These are phyloP conservation scores for Paracentrotus lividus DNA, from an alignment of 53 echinoderm and acorn worm species.

Conservation along the genomic window DNA sequence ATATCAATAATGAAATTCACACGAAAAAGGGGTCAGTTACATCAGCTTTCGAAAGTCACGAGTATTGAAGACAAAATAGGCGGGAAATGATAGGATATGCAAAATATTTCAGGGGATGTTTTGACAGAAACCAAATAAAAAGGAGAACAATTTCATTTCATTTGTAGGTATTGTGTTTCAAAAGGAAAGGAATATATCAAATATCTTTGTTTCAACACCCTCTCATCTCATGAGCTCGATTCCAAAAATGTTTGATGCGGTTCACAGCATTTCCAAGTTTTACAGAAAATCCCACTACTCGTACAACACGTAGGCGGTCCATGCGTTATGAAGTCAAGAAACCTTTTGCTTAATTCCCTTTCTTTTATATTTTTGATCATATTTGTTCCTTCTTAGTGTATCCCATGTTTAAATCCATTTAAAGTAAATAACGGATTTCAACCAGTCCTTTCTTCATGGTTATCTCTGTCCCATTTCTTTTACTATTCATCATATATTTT, in stretches of 20 bases:
- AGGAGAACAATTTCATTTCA: neutral
- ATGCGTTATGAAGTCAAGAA: neutral
- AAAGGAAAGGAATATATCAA: constrained; percentile 11
- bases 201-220: constrained; percentile 18
- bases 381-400: too few relatives aligned
- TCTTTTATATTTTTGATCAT: too few relatives aligned
- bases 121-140: constrained; percentile 17
- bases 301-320: constrained; percentile 22
- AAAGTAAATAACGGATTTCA: too few relatives aligned
- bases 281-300: neutral
- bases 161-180: neutral
- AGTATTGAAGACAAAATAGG: neutral
- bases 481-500: neutral
- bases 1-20: neutral
- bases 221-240: neutral
- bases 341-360: neutral
- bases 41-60: neutral
- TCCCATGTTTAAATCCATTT: too few relatives aligned
- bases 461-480: neutral
- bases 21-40: neutral
- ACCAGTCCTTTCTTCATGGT: neutral
- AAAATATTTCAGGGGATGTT: neutral
- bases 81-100: constrained; percentile 3
- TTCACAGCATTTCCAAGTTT: neutral
- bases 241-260: constrained; percentile 2